Evolutionary conservation across 2,888 invertebrate genomes (phyloP).

Genomic region (Pollenia amentaria): DNA sequence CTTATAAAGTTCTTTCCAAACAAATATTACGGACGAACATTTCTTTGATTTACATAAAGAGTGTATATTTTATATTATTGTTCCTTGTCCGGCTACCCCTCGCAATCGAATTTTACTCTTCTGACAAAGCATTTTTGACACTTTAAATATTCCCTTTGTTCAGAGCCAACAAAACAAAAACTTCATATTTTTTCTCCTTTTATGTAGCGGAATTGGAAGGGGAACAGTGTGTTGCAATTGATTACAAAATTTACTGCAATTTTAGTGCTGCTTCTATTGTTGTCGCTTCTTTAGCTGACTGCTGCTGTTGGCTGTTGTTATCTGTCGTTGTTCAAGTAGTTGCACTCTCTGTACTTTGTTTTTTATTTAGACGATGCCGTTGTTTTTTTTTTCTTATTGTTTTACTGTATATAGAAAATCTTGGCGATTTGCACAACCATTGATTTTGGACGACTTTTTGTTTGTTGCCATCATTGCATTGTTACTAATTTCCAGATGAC

Average conservation of each 20-base stretch:
- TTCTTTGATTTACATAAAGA: no score
- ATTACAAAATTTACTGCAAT: constrained; percentile 51
- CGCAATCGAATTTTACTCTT: not conserved
- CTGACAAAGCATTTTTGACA: constrained; percentile 41
- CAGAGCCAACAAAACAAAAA: constrained; percentile 5
- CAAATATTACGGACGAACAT: no score
- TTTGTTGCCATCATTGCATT: constrained; percentile 15
- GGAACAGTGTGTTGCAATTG: constrained; percentile 43
- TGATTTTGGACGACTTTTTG: constrained; percentile 40
- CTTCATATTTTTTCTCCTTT: constrained; percentile 22
- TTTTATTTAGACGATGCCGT: constrained; percentile 18
- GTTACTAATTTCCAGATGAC: constrained; percentile 21
- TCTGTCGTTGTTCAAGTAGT: constrained; percentile 37
- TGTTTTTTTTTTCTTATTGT: constrained; percentile 38
- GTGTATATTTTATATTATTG: no score
- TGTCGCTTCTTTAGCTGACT: constrained; percentile 22
- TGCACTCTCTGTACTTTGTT: constrained; percentile 54
- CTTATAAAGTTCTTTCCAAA: no score
- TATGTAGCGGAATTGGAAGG: not conserved
- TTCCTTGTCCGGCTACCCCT: not conserved
- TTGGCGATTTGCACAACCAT: constrained; percentile 40
- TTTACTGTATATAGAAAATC: constrained; percentile 27
- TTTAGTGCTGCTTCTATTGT: constrained; percentile 22
- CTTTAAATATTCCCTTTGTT: constrained; percentile 54
- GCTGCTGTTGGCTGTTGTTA: constrained; percentile 18